phyloP scores from a whole-genome alignment of 2,888 invertebrate species.

The Julus scandinavius region DNA sequence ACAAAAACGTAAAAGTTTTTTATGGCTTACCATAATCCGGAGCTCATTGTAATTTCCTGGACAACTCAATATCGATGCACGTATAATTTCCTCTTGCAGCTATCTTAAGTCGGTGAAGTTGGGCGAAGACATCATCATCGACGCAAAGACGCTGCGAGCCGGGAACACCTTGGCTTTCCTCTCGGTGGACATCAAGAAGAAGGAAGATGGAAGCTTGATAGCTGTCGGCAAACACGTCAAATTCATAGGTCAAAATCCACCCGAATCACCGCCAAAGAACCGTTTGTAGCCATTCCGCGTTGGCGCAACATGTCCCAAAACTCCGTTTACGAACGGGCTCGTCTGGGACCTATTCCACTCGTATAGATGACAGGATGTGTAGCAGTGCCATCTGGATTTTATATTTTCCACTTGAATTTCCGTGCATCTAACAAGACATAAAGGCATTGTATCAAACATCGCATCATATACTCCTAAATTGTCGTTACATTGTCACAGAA shows the following conservation, averaged over 20 bases:
- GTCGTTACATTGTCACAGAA: no score
- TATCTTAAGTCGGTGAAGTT: slow-evolving; percentile 71
- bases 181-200: slow-evolving; percentile 81
- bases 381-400: background rate
- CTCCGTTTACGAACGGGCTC: background rate
- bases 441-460: no score
- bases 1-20: no score
- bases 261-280: background rate
- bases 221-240: slow-evolving; percentile 89
- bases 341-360: background rate
- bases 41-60: no score
- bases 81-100: background rate
- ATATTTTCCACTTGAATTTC: background rate
- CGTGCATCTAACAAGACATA: background rate
- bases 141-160: slow-evolving; percentile 79
- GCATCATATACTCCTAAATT: no score
- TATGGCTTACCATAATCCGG: no score
- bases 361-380: no score
- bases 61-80: no score
- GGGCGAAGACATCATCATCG: slow-evolving; percentile 82
- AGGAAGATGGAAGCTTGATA: slow-evolving; percentile 77
- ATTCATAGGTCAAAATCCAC: slow-evolving; percentile 67
- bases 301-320: background rate
- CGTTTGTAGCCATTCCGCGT: background rate
- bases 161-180: slow-evolving; percentile 86